Evolutionary conservation across 1,140 invertebrate species (phyloP).

Genomic region (Caenorhabditis inopinata): DNA sequence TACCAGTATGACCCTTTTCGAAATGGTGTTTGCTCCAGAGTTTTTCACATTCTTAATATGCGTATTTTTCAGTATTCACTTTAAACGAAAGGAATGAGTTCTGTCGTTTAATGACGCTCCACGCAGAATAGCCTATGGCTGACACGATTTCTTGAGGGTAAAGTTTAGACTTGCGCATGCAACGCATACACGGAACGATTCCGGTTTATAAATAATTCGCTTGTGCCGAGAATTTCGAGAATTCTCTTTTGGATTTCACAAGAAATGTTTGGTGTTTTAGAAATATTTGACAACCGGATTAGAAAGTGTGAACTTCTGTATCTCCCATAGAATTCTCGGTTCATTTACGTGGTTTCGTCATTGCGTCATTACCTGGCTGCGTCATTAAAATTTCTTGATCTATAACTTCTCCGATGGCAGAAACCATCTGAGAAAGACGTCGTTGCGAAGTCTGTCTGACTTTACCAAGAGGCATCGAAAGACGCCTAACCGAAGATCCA

Average conservation of each 20-base stretch:
- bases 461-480: constrained; percentile 52
- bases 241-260: too few species aligned
- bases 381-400: constrained; percentile 44
- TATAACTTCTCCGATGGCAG: constrained; percentile 48
- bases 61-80: neutral
- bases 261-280: too few species aligned
- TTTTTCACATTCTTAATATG: neutral
- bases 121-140: neutral
- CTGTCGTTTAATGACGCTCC: too few species aligned
- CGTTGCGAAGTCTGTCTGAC: constrained; percentile 42
- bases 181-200: constrained; percentile 5
- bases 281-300: too few species aligned
- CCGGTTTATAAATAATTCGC: constrained; percentile 5
- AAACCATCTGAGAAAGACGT: constrained; percentile 48
- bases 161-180: neutral
- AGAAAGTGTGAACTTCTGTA: too few species aligned
- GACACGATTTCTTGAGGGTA: neutral
- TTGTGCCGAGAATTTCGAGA: neutral
- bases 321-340: too few species aligned
- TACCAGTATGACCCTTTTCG: too few species aligned
- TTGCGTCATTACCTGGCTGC: neutral
- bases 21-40: too few species aligned
- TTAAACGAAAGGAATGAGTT: too few species aligned
- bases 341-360: too few species aligned
- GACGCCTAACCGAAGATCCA: constrained; percentile 49